Conservation (phyloP, 23 tunicate species). For the Ciona savignyi region DNA sequence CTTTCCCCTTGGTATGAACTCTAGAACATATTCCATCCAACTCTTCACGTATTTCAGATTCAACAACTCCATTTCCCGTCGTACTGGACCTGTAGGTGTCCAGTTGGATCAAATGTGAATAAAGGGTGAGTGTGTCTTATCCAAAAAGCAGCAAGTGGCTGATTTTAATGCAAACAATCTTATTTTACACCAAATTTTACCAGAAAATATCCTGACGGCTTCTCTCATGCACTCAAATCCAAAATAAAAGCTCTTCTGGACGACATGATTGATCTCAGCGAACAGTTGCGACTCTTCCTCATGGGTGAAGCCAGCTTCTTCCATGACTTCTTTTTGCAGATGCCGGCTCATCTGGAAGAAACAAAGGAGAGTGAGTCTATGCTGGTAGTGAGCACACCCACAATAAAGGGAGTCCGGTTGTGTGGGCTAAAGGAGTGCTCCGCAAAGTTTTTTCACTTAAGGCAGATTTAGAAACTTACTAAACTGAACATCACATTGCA, state of each 20-base stretch:
- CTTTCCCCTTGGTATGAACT: constrained; percentile 49
- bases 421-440: too few relatives aligned
- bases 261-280: constrained; percentile 42
- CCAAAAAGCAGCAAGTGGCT: too few relatives aligned
- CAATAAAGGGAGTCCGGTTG: too few relatives aligned
- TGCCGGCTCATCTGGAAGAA: neutral
- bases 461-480: too few relatives aligned
- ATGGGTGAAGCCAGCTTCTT: neutral
- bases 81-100: constrained; percentile 33
- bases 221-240: constrained; percentile 80
- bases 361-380: too few relatives aligned
- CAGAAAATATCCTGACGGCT: constrained; percentile 48
- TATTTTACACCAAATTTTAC: constrained; percentile 10
- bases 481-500: too few relatives aligned
- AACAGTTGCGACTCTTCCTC: neutral
- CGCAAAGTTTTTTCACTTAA: too few relatives aligned
- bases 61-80: constrained; percentile 36
- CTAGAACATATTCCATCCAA: constrained; percentile 85
- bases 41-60: constrained; percentile 28
- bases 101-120: too few relatives aligned
- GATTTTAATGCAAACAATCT: too few relatives aligned
- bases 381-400: too few relatives aligned
- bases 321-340: neutral
- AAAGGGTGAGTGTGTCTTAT: too few relatives aligned
- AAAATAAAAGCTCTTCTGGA: constrained; percentile 73